These are phyloP conservation scores for Drosophila formosana DNA, from an alignment of 2,888 invertebrate genomes.

Conservation along the genomic window DNA sequence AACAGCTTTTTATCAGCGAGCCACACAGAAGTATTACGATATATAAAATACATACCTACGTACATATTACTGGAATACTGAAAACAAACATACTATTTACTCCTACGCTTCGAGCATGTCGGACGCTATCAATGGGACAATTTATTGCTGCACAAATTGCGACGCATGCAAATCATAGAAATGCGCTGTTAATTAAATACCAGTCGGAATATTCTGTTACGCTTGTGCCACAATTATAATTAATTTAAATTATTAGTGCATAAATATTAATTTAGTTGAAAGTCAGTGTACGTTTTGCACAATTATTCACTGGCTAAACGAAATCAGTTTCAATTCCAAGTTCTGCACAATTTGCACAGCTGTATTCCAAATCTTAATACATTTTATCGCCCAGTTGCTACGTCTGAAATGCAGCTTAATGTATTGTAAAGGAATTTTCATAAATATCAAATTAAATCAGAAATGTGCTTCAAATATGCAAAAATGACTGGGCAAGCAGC, in stretches of 20 bases:
- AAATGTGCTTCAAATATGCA: constrained; percentile 27
- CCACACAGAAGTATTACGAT: not conserved
- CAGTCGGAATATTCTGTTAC: constrained; percentile 13
- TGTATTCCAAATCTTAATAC: constrained; percentile 34
- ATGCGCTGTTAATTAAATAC: constrained; percentile 43
- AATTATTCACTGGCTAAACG: constrained; percentile 23
- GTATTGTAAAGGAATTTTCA: constrained; percentile 56
- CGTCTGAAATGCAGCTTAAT: constrained; percentile 48
- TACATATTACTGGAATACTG: not conserved
- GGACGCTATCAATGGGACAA: constrained; percentile 24
- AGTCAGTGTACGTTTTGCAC: constrained; percentile 23
- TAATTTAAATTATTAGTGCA: constrained; percentile 42
- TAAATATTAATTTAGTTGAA: constrained; percentile 47
- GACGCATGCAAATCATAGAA: constrained; percentile 48
- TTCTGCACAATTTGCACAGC: constrained; percentile 43
- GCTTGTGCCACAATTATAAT: constrained; percentile 30
- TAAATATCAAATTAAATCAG: constrained; percentile 28
- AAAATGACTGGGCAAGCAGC: constrained; percentile 10
- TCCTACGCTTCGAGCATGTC: constrained; percentile 11
- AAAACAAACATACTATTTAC: not conserved
- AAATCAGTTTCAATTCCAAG: constrained; percentile 20
- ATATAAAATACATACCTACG: not conserved
- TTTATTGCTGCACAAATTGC: constrained; percentile 37
- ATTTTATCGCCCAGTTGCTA: constrained; percentile 43
- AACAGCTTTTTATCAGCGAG: not conserved